These are phyloP conservation scores for Stenodera caucasica DNA, from an alignment of 2,888 invertebrate species.

Conservation along the genomic window DNA sequence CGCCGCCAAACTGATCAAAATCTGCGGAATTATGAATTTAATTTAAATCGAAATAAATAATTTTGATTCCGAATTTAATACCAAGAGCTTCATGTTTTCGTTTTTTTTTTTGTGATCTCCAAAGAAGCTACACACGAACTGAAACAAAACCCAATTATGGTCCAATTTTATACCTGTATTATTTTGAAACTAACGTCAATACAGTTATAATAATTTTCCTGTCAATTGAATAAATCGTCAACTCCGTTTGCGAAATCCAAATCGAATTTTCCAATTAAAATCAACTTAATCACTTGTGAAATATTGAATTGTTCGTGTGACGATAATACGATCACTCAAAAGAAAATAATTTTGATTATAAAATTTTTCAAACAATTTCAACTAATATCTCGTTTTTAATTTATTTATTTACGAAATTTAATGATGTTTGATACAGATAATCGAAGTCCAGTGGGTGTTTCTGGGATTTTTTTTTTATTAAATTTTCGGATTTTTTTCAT, in stretches of 20 bases:
- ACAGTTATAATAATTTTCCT: not conserved
- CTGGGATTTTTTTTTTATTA: not conserved
- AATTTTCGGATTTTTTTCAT: not conserved
- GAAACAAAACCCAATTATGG: not conserved
- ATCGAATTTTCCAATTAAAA: constrained; percentile 3
- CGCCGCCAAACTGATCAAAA: not conserved
- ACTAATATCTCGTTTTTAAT: no score
- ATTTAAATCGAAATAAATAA: no score
- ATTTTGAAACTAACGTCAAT: not conserved
- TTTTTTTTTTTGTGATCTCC: not conserved
- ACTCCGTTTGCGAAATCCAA: constrained; percentile 1
- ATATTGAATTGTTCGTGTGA: not conserved
- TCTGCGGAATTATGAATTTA: no score
- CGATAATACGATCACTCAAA: no score
- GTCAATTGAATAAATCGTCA: not conserved
- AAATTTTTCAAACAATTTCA: no score
- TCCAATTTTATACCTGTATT: constrained; percentile 4
- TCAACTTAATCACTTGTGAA: not conserved
- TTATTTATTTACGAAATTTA: no score
- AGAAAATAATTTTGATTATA: no score
- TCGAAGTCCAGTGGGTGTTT: no score
- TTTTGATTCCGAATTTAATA: not conserved
- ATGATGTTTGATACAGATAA: not conserved
- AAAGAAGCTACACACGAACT: not conserved
- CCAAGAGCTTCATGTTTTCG: not conserved